A percentile compares a stretch with the other conserved stretches of the same genome.
These are phyloP conservation scores for Aldabrachelys gigantea DNA, from an alignment of 2,113 vertebrate genomes.

Conservation along the genomic window DNA sequence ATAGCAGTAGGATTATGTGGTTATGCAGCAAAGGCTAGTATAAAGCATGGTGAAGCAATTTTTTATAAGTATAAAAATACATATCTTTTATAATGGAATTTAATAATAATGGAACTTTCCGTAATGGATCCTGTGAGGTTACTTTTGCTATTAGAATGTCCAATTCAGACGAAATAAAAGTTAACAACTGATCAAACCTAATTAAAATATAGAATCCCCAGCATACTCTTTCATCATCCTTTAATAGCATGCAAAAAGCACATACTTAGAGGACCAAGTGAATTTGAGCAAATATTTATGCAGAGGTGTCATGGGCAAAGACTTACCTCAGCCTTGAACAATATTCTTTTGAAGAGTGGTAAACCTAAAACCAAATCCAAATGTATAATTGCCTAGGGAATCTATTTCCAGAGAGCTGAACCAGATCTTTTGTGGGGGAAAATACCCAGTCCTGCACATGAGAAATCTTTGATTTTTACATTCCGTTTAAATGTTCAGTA, in stretches of 20 bases:
- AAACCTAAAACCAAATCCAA: constrained; percentile 58
- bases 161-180: constrained; percentile 65
- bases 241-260: constrained; percentile 59
- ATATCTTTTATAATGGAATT: not conserved
- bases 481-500: not conserved
- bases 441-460: constrained; percentile 5
- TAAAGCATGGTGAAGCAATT: not conserved
- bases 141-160: constrained; percentile 48
- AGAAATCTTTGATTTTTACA: constrained; percentile 38
- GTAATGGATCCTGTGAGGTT: constrained; percentile 23
- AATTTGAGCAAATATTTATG: constrained; percentile 54
- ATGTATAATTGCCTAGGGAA: constrained; percentile 39
- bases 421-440: not conserved
- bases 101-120: constrained; percentile 30
- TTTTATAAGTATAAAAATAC: not conserved
- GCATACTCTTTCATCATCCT: constrained; percentile 53
- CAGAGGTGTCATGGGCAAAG: constrained; percentile 38
- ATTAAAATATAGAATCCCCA: constrained; percentile 70
- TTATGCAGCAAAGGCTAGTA: not conserved
- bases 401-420: constrained; percentile 1
- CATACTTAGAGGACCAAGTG: constrained; percentile 34
- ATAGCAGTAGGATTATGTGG: not conserved
- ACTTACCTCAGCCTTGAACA: constrained; percentile 49
- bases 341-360: constrained; percentile 52
- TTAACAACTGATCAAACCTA: constrained; percentile 70